Conservation (phyloP, 2,888 invertebrate species). For the Danaus chrysippus region DNA sequence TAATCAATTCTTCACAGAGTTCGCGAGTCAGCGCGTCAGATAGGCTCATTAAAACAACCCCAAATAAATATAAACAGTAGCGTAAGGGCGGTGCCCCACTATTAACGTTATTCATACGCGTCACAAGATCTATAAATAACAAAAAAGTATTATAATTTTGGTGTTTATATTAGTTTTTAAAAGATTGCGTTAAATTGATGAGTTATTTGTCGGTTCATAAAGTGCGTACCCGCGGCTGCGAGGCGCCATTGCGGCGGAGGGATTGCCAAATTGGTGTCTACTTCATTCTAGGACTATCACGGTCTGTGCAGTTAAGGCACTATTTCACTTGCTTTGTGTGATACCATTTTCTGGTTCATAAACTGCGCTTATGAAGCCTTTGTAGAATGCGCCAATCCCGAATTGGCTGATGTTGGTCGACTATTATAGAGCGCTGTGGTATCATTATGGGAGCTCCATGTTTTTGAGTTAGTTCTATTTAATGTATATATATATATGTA, state of each 20-base stretch:
- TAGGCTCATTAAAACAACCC: conserved; percentile 76
- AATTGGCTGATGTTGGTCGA: conserved; percentile 21
- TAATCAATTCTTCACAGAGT: conserved; percentile 78
- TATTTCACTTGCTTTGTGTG: conserved; percentile 54
- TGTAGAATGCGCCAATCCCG: conserved; percentile 35
- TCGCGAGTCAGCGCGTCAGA: conserved; percentile 76
- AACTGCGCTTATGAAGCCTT: conserved; percentile 41
- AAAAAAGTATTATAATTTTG: conserved; percentile 42
- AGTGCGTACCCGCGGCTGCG: conserved; percentile 54
- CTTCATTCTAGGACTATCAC: conserved; percentile 67
- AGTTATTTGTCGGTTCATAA: conserved; percentile 78
- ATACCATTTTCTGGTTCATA: conserved; percentile 66
- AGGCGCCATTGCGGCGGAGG: conserved; percentile 60
- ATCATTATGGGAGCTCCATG: conserved; percentile 13
- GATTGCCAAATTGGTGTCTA: conserved; percentile 65
- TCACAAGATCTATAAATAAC: conserved; percentile 43
- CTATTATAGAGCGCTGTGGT: conserved; percentile 12
- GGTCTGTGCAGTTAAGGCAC: conserved; percentile 56
- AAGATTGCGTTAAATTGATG: conserved; percentile 77
- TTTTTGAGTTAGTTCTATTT: conserved; percentile 3
- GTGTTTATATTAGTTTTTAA: conserved; percentile 74
- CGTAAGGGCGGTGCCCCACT: conserved; percentile 66
- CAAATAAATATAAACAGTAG: conserved; percentile 79
- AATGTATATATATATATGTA: no score
- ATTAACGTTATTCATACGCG: conserved; percentile 77